phyloP scores from a whole-genome alignment of 2,113 vertebrate genomes.

The Amazona guildingii region DNA sequence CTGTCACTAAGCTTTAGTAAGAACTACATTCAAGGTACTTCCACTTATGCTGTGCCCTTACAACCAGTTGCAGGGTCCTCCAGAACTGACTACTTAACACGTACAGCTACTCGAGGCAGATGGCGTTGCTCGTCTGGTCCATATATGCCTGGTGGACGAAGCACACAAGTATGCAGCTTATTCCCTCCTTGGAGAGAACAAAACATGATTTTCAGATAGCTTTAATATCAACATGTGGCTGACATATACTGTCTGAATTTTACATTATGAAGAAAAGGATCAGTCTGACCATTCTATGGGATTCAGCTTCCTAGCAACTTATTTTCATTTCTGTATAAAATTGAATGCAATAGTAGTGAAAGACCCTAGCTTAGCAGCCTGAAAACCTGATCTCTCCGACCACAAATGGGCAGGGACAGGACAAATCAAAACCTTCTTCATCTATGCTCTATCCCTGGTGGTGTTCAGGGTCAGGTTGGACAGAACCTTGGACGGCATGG shows the following conservation, averaged over 20 bases:
- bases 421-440: background rate
- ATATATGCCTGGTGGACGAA: slow-evolving; percentile 92
- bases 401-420: background rate
- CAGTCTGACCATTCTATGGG: background rate
- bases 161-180: slow-evolving; percentile 82
- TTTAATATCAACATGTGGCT: background rate
- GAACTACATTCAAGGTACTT: background rate
- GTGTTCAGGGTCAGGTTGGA: too few relatives aligned
- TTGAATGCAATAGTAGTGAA: background rate
- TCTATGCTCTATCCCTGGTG: background rate
- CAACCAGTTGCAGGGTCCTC: slow-evolving; percentile 8
- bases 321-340: background rate
- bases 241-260: background rate
- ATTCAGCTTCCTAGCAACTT: background rate
- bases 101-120: slow-evolving; percentile 87
- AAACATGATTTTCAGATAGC: background rate
- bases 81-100: slow-evolving; percentile 48
- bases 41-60: background rate
- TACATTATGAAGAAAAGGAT: background rate
- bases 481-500: too few relatives aligned
- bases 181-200: slow-evolving; percentile 79
- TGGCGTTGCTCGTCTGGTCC: slow-evolving; percentile 88
- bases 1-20: background rate
- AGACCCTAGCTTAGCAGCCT: background rate
- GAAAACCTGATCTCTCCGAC: background rate